Evolutionary conservation across 2,888 invertebrate genomes (phyloP), one percentile per base, ranked within the genome.

Genomic region (Ophion slaviceki): DNA sequence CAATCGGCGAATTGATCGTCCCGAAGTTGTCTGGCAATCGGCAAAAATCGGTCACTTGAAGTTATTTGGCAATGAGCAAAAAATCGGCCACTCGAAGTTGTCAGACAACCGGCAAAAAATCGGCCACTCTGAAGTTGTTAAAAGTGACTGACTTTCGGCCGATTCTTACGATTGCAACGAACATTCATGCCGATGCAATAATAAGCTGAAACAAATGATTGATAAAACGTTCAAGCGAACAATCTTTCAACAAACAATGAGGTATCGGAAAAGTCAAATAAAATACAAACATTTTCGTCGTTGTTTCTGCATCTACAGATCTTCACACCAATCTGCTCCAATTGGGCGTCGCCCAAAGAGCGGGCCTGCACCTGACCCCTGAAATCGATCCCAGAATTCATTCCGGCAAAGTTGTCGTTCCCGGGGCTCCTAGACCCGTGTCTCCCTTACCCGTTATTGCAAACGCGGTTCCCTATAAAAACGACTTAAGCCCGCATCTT

Each of bases 401-500:
- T 53, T 81, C 90, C 85, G 89, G 32, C 89, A 94, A 90, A 92
- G 90, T 86, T 88, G 36, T 20, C 20, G 59, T 28, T 32, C 90
- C 86, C 86, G 89, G 40, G 59, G 82, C 40, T 20, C 92, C 90
- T 81, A 92, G 91, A 87, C 92, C 88, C 61, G 61, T 88, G 47
- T 94, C 92, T 3, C 93, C 93, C 2, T 87, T 91, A 45, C 88
- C 87, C n/a, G 86, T 88, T 7, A 88, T 17, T 17, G 11, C 83
- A 82, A 92, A 80, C 84, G 88, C 86, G 24, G 90, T 89, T 68
- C 89, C 91, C 78, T 85, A 88, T 74, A 93, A 94, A 86, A 93
- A 92, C 82, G 93, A 94, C 79, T 92, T 93, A 75, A 93, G 92
- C 84, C 89, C 93, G 0, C 92, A 93, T 89, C 87, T 94, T 2